phyloP scores from a whole-genome alignment of 2,888 invertebrate species.

The Lasioglossum villosulum region DNA sequence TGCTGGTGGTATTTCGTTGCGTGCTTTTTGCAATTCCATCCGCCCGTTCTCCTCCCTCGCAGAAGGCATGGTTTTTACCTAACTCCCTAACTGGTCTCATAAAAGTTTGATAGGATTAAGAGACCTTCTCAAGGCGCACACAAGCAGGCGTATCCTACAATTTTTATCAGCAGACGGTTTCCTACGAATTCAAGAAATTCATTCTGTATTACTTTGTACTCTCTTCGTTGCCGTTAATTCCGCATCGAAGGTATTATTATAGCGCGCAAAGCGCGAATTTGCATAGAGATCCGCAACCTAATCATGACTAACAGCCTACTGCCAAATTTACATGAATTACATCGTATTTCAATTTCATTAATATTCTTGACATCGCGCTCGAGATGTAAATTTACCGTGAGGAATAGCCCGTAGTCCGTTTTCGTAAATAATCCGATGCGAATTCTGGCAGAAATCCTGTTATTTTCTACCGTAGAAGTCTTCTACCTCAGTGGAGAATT shows the following conservation, averaged over 20 bases:
- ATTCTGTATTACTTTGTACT: background rate
- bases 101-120: constrained; percentile 4
- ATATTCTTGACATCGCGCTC: background rate
- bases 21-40: background rate
- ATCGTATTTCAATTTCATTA: constrained; percentile 11
- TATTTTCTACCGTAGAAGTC: background rate
- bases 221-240: background rate
- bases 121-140: background rate
- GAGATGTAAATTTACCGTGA: background rate
- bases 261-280: background rate
- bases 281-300: constrained; percentile 2
- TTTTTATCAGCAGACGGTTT: background rate
- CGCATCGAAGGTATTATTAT: background rate
- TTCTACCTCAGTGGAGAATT: background rate
- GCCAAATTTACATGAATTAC: constrained; percentile 3
- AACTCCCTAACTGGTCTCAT: background rate
- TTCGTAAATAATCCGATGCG: background rate
- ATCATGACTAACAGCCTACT: background rate
- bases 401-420: background rate
- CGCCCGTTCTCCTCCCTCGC: background rate
- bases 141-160: background rate
- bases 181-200: background rate
- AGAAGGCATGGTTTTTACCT: background rate
- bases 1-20: background rate
- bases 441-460: background rate